Evolutionary conservation across 2,888 invertebrate species (phyloP).

Genomic region (Trypoxylon attenuatum): DNA sequence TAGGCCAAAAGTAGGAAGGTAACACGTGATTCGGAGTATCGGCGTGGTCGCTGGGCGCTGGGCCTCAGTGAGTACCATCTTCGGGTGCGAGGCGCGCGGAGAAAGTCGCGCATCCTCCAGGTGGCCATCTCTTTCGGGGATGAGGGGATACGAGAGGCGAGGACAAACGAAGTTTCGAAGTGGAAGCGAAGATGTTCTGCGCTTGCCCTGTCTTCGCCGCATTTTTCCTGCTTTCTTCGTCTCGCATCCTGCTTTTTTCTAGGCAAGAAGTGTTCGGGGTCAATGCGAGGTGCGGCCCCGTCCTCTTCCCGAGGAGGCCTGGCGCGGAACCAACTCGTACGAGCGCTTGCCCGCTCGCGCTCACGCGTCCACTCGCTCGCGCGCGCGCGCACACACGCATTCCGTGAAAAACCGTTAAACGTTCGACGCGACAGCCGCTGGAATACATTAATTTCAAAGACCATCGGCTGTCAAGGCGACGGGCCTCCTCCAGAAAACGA

Average conservation of each 20-base stretch:
- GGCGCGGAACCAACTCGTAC: constrained; percentile 70
- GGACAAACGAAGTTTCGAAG: not conserved
- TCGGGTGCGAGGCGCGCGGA: constrained; percentile 31
- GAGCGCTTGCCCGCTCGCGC: constrained; percentile 38
- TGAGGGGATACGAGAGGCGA: not conserved
- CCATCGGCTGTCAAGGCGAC: constrained; percentile 1
- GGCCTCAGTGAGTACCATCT: constrained; percentile 26
- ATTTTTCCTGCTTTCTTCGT: constrained; percentile 32
- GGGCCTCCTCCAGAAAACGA: constrained; percentile 9
- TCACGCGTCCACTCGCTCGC: too few species aligned
- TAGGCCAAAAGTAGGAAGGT: too few species aligned
- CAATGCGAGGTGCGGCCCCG: constrained; percentile 68
- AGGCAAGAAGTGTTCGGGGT: constrained; percentile 67
- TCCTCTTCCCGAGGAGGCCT: constrained; percentile 63
- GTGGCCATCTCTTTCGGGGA: not conserved
- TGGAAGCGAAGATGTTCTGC: constrained; percentile 11
- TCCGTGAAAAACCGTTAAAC: constrained; percentile 74
- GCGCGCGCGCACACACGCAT: constrained; percentile 58
- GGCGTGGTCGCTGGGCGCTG: constrained; percentile 1
- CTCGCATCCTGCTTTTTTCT: constrained; percentile 50
- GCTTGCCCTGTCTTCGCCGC: constrained; percentile 10
- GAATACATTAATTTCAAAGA: constrained; percentile 59
- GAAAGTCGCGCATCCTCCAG: constrained; percentile 43
- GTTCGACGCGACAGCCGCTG: constrained; percentile 52
- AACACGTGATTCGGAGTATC: too few species aligned